Evolutionary conservation across 1,140 invertebrate species (phyloP), one percentile per base, ranked within the genome.

Genomic region (Ephestia elutella): DNA sequence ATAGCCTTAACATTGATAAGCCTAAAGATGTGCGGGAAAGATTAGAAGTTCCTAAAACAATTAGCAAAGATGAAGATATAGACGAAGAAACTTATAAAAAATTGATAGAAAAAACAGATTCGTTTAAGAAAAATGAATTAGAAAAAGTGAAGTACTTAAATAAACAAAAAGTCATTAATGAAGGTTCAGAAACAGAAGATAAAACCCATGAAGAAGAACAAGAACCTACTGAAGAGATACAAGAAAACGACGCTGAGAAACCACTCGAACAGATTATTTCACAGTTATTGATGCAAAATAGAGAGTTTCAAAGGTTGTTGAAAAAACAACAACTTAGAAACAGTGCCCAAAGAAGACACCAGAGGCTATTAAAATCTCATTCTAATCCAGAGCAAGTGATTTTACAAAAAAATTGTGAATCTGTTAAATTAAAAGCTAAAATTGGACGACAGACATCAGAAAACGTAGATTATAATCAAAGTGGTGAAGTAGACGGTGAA

Each of bases 271-370:
- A 94, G 73, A 96, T 97, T 28, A 95, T 96, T 19, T 92, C 94
- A 13, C 94, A 96, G 75, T 89, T 96, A 17, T 87, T 96, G 1
- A 94, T 95, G 91, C 93, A 96, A 71, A 96, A 94, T 72, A 91
- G 94, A 68, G 95, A 96, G 66, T 95, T 96, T 61, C 94, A 96
- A 64, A 92, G 93, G 59, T 90, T 95, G 18, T 82, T 95, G 11
- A 94, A 93, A 56, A 93, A 92, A 72, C 89, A 90, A 68, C 94
- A 93, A 73, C 85, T 90, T 66, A 89, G 86, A 80, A 92, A 83
- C 70, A 91, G 74, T 30, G 89, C 85, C 15, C 78, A 91, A 57
- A 86, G 90, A 51, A 83, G 92, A 53, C 90, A 92, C 64, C 89
- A 92, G 59, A 86, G 90, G 57, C 80, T 90, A 53, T 80, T 90